phyloP scores from a whole-genome alignment of 1,140 invertebrate genomes.

The Homarus americanus region DNA sequence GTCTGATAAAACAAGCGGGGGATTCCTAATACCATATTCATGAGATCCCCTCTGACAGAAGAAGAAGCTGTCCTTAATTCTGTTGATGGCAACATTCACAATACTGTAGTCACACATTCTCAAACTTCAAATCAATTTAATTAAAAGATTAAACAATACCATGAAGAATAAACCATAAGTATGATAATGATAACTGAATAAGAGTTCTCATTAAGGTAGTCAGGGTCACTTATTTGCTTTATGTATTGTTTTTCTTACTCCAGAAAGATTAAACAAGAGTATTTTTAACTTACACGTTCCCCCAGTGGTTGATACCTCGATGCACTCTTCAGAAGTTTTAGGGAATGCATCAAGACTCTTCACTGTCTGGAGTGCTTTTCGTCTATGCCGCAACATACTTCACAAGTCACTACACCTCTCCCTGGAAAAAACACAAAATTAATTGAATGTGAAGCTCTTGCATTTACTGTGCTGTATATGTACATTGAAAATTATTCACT shows the following conservation, averaged over 20 bases:
- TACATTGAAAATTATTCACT: no score
- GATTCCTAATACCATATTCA: no score
- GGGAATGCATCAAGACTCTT: conserved; percentile 59
- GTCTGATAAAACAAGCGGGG: background rate
- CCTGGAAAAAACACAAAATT: background rate
- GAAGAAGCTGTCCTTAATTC: no score
- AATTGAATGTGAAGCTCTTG: no score
- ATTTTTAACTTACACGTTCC: conserved; percentile 47
- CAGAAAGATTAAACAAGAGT: background rate
- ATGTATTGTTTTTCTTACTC: no score
- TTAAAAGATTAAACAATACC: background rate
- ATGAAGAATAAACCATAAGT: background rate
- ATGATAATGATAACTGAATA: background rate
- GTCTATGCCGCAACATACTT: conserved; percentile 51
- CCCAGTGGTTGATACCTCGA: conserved; percentile 51
- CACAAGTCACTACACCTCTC: background rate
- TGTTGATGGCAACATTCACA: no score
- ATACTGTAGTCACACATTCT: no score
- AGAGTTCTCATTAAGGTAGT: no score
- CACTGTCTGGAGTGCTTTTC: conserved; percentile 49
- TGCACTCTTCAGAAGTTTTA: conserved; percentile 62
- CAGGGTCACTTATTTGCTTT: no score
- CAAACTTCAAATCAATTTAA: no score
- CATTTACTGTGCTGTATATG: no score
- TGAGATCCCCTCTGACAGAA: no score